Evolutionary conservation across 2,888 invertebrate species (phyloP), one percentile per base, ranked within the genome.

Genomic region (Resseliella maxima): DNA sequence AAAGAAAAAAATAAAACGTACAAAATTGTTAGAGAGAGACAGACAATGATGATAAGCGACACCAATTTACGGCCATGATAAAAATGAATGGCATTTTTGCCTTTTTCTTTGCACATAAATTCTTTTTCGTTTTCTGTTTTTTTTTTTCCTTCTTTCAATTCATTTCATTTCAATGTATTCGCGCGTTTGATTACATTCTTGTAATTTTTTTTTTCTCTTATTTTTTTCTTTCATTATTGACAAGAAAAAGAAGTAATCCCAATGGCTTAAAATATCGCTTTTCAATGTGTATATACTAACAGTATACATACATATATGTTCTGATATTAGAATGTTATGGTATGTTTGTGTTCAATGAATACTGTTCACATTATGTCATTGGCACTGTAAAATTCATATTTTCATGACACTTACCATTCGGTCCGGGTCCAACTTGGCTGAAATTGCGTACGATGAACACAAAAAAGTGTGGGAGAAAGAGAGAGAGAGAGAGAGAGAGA

Each of bases 371-470:
- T n/a, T n/a, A n/a, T n/a, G n/a, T n/a, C n/a, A n/a, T n/a, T n/a
- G n/a, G n/a, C n/a, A n/a, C 12, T 72, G 35, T 45, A 45, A 85
- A 85, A 45, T 21, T 27, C 38, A 85, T 41, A 38, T 85, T 24
- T 85, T n/a, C 1, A 6, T 18, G 46, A 50, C 18, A 59, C 86
- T 86, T 12, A 86, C 86, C 86, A 90, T 92, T 92, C 1, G 94
- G 92, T 2, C 96, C 96, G 0, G 97, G 95, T 88, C 96, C 95
- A 88, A 98, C 98, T 93, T 98, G 98, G 91, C 83, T 83, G 24
- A 38, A 64, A 27, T 6, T 35, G 35, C 18, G 18, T 12, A n/a
- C 54, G 54, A 54, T n/a, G n/a, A n/a, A n/a, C n/a, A n/a, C n/a
- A n/a, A n/a, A n/a, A n/a, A n/a, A n/a, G n/a, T n/a, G n/a, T n/a